These are phyloP conservation scores for Callosobruchus maculatus DNA, from an alignment of 2,888 invertebrate genomes.

Conservation along the genomic window DNA sequence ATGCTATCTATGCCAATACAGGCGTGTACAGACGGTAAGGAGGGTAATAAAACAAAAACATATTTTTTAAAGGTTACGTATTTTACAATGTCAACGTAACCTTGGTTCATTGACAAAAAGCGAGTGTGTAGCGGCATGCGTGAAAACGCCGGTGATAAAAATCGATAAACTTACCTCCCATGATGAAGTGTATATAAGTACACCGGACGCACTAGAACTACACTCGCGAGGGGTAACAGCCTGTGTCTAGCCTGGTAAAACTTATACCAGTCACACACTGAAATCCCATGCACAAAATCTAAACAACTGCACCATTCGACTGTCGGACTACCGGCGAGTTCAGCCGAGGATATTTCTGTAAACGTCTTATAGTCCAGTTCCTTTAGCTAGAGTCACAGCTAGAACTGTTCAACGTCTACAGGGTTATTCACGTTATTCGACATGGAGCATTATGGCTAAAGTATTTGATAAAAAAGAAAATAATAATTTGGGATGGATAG, in stretches of 20 bases:
- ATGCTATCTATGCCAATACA: background rate
- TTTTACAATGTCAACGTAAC: background rate
- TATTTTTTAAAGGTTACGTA: background rate
- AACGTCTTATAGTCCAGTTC: background rate
- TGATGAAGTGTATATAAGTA: constrained; percentile 12
- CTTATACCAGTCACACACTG: background rate
- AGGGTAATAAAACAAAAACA: background rate
- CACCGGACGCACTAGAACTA: background rate
- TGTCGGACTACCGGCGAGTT: constrained; percentile 11
- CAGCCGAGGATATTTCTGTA: constrained; percentile 18
- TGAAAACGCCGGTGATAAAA: background rate
- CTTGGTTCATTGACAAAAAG: background rate
- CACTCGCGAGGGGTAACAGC: background rate
- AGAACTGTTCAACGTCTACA: too few species aligned
- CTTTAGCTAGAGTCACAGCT: too few species aligned
- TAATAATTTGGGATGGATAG: too few species aligned
- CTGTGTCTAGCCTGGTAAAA: background rate
- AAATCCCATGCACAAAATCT: constrained; percentile 15
- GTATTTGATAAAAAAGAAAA: too few species aligned
- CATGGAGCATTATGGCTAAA: too few species aligned
- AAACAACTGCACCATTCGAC: constrained; percentile 17
- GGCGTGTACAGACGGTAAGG: background rate
- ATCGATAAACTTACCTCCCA: constrained; percentile 25
- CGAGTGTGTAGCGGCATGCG: background rate
- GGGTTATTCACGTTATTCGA: too few species aligned